Conservation (phyloP, 2,113 vertebrate genomes). For the Zosterops lateralis region DNA sequence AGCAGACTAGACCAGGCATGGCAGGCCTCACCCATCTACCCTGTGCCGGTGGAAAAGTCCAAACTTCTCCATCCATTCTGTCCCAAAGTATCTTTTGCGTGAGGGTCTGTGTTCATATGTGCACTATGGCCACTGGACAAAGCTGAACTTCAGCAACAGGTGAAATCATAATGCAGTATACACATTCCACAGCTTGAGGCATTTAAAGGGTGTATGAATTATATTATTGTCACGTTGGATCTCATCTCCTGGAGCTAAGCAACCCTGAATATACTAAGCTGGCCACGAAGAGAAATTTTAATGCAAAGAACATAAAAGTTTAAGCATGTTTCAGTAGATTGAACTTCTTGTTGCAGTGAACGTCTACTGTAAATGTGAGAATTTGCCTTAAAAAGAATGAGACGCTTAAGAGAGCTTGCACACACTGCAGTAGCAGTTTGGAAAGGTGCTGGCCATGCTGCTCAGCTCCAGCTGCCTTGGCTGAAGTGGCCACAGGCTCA, state of each 20-base stretch:
- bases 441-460: not conserved
- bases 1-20: not conserved
- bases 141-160: not conserved
- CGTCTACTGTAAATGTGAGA: not conserved
- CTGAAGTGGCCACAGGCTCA: not conserved
- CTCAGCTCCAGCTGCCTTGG: not conserved
- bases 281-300: not conserved
- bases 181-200: not conserved
- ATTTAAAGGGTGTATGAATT: not conserved
- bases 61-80: not conserved
- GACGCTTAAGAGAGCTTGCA: not conserved
- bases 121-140: not conserved
- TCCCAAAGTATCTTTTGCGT: not conserved
- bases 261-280: not conserved
- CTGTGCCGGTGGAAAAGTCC: not conserved
- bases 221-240: not conserved
- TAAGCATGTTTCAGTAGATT: not conserved
- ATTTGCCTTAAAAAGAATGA: not conserved
- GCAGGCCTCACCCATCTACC: not conserved
- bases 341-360: not conserved
- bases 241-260: not conserved
- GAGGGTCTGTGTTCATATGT: not conserved
- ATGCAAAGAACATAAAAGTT: not conserved
- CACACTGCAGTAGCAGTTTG: accelerated
- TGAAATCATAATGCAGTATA: not conserved